These are phyloP conservation scores for Podarcis lilfordi DNA, from an alignment of 2,797 vertebrate species.

Conservation along the genomic window DNA sequence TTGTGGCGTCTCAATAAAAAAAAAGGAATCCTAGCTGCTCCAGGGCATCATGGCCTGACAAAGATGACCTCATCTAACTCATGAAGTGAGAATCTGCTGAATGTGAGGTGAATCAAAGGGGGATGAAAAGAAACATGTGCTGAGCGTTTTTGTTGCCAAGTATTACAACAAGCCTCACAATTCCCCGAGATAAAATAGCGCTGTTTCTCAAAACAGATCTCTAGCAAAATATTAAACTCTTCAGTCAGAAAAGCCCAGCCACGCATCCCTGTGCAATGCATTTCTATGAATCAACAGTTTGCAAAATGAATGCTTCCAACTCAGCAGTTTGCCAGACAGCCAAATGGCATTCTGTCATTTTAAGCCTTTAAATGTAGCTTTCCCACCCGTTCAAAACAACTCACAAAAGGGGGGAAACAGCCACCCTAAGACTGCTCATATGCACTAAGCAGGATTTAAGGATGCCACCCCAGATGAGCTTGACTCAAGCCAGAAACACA, in stretches of 20 bases:
- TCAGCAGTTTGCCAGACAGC: constrained; percentile 45
- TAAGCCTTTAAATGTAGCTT: background rate
- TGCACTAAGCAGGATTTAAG: background rate
- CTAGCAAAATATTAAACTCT: constrained; percentile 61
- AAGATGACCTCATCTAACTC: background rate
- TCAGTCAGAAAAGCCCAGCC: constrained; percentile 54
- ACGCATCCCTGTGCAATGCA: constrained; percentile 57
- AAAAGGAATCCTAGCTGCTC: background rate
- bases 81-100: background rate
- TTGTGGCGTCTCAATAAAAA: background rate
- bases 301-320: constrained; percentile 51
- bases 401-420: background rate
- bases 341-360: background rate
- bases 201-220: constrained; percentile 57
- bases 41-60: background rate
- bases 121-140: background rate
- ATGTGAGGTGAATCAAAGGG: rapidly evolving
- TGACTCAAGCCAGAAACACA: background rate
- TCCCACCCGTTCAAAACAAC: background rate
- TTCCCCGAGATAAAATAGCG: constrained; percentile 41
- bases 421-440: no score
- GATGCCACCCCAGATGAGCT: background rate
- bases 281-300: constrained; percentile 67
- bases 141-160: constrained; percentile 14
- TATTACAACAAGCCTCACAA: constrained; percentile 26